A percentile compares a stretch with the other conserved stretches of the same genome.
Conservation (phyloP, 92 coral and sea anemone genomes). For the Blastomussa wellsi region DNA sequence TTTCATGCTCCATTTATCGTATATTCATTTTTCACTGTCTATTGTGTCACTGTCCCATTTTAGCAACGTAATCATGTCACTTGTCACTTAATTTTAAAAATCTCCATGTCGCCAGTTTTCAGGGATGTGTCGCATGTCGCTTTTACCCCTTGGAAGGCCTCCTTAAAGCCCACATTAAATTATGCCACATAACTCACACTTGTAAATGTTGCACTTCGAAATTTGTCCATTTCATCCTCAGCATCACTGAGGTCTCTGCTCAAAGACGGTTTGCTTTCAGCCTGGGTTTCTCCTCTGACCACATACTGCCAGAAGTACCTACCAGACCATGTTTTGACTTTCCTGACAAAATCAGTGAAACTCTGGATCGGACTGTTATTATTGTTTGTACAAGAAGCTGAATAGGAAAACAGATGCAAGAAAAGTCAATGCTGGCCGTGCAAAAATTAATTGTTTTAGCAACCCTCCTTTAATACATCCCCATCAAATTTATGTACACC, state of each 20-base stretch:
- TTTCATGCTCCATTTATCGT: too few species aligned
- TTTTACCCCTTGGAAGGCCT: too few species aligned
- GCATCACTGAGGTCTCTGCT: slow-evolving; percentile 37
- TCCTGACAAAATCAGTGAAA: slow-evolving; percentile 19
- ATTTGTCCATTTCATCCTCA: slow-evolving; percentile 43
- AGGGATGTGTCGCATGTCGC: too few species aligned
- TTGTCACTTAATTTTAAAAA: too few species aligned
- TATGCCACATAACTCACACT: slow-evolving; percentile 18
- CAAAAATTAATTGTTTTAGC: too few species aligned
- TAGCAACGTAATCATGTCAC: too few species aligned
- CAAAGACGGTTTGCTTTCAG: neutral
- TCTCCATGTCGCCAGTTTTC: too few species aligned
- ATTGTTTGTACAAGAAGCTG: slow-evolving; percentile 15
- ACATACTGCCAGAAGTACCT: slow-evolving; percentile 65
- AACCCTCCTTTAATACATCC: too few species aligned
- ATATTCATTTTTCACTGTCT: too few species aligned
- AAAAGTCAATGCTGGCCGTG: neutral
- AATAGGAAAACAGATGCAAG: neutral
- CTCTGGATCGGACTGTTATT: slow-evolving; percentile 15
- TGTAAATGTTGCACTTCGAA: neutral
- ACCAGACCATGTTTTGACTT: slow-evolving; percentile 56
- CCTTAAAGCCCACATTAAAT: too few species aligned
- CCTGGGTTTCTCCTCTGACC: slow-evolving; percentile 28
- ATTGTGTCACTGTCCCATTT: too few species aligned
- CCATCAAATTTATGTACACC: neutral